A percentile compares a stretch with the other conserved stretches of the same genome.
These are phyloP conservation scores for Congeria kusceri DNA, from an alignment of 2,888 invertebrate genomes.

Conservation along the genomic window DNA sequence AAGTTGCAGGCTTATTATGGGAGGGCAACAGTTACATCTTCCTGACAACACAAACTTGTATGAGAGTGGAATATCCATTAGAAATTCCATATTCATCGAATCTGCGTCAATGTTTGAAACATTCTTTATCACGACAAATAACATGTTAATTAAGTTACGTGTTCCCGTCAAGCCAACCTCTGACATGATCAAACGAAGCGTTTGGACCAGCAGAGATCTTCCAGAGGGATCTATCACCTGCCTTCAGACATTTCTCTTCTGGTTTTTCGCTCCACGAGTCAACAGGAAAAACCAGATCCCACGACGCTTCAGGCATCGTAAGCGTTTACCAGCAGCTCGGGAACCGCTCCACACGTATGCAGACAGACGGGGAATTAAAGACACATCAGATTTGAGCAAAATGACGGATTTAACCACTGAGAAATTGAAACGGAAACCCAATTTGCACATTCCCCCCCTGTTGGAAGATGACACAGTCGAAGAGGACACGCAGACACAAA, in stretches of 20 bases:
- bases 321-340: conserved; percentile 57
- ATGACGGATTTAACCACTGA: conserved; percentile 18
- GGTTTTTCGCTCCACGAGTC: conserved; percentile 71
- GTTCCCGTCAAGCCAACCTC: conserved; percentile 67
- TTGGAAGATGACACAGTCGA: conserved; percentile 6
- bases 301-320: conserved; percentile 38
- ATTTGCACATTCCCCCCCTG: neutral
- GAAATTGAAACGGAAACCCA: neutral
- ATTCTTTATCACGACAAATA: conserved; percentile 71
- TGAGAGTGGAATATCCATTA: conserved; percentile 70
- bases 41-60: conserved; percentile 68
- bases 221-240: conserved; percentile 76
- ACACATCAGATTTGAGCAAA: conserved; percentile 11
- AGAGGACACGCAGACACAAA: conserved; percentile 21
- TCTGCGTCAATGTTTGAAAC: conserved; percentile 59
- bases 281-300: conserved; percentile 43
- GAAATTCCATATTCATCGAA: conserved; percentile 74
- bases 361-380: conserved; percentile 27
- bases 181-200: conserved; percentile 69
- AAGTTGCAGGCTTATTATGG: conserved; percentile 68
- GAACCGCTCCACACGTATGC: conserved; percentile 44
- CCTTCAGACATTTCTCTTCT: conserved; percentile 76
- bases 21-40: conserved; percentile 71
- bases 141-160: conserved; percentile 71
- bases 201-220: conserved; percentile 72